Conservation (phyloP, 2,113 vertebrate species). For the Mohoua ochrocephala region DNA sequence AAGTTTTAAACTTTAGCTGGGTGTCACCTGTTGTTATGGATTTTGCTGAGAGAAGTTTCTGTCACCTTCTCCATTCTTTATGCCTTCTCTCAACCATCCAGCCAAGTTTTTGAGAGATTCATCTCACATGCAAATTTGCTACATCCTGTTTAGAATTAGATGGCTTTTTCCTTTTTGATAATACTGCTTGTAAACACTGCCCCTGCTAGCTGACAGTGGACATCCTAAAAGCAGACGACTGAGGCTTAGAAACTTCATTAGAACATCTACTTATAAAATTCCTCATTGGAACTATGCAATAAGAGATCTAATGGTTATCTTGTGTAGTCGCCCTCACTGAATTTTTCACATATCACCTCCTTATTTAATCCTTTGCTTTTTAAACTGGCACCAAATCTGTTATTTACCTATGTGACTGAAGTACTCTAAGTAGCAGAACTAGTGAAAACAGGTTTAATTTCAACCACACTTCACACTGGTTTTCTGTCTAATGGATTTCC, state of each 20-base stretch:
- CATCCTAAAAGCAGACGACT: not conserved
- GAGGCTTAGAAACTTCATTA: not conserved
- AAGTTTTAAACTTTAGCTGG: not conserved
- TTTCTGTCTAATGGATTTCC: not conserved
- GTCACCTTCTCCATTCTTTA: not conserved
- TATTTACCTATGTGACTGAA: not conserved
- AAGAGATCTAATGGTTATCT: not conserved
- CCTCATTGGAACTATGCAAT: not conserved
- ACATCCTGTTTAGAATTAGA: not conserved
- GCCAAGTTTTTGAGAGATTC: not conserved
- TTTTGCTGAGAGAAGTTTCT: not conserved
- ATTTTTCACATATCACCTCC: not conserved
- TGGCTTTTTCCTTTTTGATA: not conserved
- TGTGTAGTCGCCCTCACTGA: not conserved
- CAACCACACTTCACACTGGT: not conserved
- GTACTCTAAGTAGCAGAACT: not conserved
- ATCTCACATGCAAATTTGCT: not conserved
- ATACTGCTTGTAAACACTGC: not conserved
- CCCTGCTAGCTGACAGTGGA: not conserved
- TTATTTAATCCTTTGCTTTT: not conserved
- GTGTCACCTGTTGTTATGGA: not conserved
- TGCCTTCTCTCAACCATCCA: not conserved
- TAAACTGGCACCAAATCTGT: not conserved
- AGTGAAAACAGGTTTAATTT: not conserved
- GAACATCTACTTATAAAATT: not conserved